A percentile compares a stretch with the other conserved stretches of the same genome.
phyloP scores from a whole-genome alignment of 2,113 vertebrate species.

The Chrysemys picta region DNA sequence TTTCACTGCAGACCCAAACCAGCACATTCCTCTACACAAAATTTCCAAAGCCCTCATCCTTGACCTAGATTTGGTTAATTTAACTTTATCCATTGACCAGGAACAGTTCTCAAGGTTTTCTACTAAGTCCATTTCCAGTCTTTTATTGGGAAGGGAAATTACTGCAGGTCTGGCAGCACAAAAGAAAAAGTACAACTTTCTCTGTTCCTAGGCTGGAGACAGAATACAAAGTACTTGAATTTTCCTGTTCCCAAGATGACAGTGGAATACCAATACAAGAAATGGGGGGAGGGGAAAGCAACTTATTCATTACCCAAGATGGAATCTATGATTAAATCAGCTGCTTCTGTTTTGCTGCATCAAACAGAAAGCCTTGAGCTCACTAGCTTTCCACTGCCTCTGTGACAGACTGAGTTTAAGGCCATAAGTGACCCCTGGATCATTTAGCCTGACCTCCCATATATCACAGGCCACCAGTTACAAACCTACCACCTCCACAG shows the following conservation, averaged over 20 bases:
- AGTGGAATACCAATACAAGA: background rate
- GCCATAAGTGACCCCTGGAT: background rate
- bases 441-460: background rate
- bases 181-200: background rate
- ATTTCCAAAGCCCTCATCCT: slow-evolving; percentile 37
- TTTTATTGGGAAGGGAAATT: background rate
- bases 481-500: background rate
- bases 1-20: slow-evolving; percentile 32
- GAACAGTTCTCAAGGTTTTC: background rate
- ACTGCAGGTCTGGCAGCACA: background rate
- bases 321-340: background rate
- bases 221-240: background rate
- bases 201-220: background rate
- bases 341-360: background rate
- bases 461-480: background rate
- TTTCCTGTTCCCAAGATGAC: background rate
- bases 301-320: fast-evolving
- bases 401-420: background rate
- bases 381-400: background rate
- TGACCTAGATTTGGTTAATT: slow-evolving; percentile 39
- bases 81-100: slow-evolving; percentile 23
- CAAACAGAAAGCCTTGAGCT: background rate
- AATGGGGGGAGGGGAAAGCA: background rate
- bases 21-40: slow-evolving; percentile 18
- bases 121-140: slow-evolving; percentile 17